Evolutionary conservation across 2,888 invertebrate species (phyloP), one percentile per base, ranked within the genome.

Genomic region (Plebejus anna): DNA sequence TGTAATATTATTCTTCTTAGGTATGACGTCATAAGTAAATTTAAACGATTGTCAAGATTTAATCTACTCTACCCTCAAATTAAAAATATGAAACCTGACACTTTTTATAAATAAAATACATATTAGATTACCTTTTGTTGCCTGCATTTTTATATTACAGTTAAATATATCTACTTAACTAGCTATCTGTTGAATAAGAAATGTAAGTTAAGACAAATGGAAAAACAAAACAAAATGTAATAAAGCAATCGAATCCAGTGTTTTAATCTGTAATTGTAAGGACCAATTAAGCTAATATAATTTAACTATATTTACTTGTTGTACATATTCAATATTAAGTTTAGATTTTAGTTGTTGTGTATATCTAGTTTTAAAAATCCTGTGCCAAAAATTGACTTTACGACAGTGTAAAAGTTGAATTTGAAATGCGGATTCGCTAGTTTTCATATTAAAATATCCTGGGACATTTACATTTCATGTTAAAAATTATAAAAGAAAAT

Each of bases 221-320:
- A 61, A 61, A 9, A 22, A 61, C 6, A 22, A 28, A 61, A 61
- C 22, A 59, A 22, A 59, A 59, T 22, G 22, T 22, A 28, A 28
- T 22, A 61, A 61, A 4, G 6, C 61, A 61, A 61, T 28, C 28
- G 61, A 28, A 28, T 6, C 28, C 28, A 28, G 28, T 28, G 61
- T 70, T 70, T 38, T 61, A 61, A 32, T 70, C 6, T 38, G 32
- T 70, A 70, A 38, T 38, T 38, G 38, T 70, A 38, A 70, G 70
- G 70, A 70, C 70, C 70, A 70, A 70, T 38, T 70, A 36, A 6
- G 36, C 32, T 70, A 70, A 70, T 70, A n/a, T 70, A 38, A 38
- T 70, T 38, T 70, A 16, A 38, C 22, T 16, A 6, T 36, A 13
- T 70, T 38, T 6, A 7, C n/a, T 16, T 38, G 16, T 70, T 70